These are phyloP conservation scores for Epirrita christyi DNA, from an alignment of 2,888 invertebrate genomes.

Conservation along the genomic window DNA sequence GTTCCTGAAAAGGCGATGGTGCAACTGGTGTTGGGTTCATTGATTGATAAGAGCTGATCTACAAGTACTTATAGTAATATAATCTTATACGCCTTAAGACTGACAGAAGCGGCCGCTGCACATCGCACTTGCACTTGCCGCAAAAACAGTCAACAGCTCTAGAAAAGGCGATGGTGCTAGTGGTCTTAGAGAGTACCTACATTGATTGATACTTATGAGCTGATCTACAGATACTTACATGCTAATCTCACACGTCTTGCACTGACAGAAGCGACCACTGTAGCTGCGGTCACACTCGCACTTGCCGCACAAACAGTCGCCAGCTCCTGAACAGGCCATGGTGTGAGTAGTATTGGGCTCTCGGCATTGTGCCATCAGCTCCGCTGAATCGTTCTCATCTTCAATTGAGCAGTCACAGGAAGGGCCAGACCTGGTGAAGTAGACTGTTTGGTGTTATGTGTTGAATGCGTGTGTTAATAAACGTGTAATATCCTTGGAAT, in stretches of 20 bases:
- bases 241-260: slow-evolving; percentile 81
- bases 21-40: slow-evolving; percentile 49
- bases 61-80: too few relatives aligned
- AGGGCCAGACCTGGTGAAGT: slow-evolving; percentile 78
- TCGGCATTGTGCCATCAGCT: slow-evolving; percentile 63
- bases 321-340: slow-evolving; percentile 88
- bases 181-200: too few relatives aligned
- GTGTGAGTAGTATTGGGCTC: slow-evolving; percentile 63
- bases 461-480: too few relatives aligned
- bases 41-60: too few relatives aligned
- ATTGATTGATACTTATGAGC: too few relatives aligned
- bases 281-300: slow-evolving; percentile 88
- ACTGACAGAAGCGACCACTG: slow-evolving; percentile 86
- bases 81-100: too few relatives aligned
- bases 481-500: too few relatives aligned
- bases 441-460: not conserved
- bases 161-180: too few relatives aligned
- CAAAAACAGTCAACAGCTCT: too few relatives aligned
- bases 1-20: too few relatives aligned
- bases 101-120: too few relatives aligned
- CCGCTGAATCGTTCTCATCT: slow-evolving; percentile 70
- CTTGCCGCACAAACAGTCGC: slow-evolving; percentile 91
- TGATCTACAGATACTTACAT: slow-evolving; percentile 57
- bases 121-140: too few relatives aligned
- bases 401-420: slow-evolving; percentile 81